Evolutionary conservation across 1,140 invertebrate genomes (phyloP).

Genomic region (Nephila pilipes): DNA sequence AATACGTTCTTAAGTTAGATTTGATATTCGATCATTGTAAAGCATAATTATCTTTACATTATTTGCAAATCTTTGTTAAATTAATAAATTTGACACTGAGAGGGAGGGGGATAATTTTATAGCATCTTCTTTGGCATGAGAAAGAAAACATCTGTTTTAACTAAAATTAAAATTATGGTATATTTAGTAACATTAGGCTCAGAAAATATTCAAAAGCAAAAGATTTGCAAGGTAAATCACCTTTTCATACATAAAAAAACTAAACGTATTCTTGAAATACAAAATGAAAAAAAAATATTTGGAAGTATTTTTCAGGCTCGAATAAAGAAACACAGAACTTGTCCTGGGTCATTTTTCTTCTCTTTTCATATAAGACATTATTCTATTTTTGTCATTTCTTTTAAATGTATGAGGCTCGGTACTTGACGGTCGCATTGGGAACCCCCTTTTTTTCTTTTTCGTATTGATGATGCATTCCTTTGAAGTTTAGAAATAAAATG

Average conservation of each 20-base stretch:
- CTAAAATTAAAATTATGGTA: not conserved
- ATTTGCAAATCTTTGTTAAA: no score
- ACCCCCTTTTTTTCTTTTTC: slow-evolving; percentile 1
- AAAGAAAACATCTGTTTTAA: not conserved
- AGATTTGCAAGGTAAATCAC: slow-evolving; percentile 13
- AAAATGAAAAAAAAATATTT: slow-evolving; percentile 7
- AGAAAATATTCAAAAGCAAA: not conserved
- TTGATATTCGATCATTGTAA: no score
- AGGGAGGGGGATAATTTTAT: no score
- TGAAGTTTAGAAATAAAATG: slow-evolving; percentile 40
- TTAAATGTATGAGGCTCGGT: slow-evolving; percentile 16
- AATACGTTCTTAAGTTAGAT: no score
- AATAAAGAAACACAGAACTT: slow-evolving; percentile 25
- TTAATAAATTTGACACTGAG: no score
- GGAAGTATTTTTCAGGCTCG: not conserved
- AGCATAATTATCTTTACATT: no score
- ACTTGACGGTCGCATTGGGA: slow-evolving; percentile 19
- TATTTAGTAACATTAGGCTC: not conserved
- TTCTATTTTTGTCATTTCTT: slow-evolving; percentile 53
- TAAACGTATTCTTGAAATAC: not conserved
- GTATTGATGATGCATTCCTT: slow-evolving; percentile 22
- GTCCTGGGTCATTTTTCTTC: slow-evolving; percentile 3
- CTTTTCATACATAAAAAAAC: not conserved
- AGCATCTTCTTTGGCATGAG: not conserved
- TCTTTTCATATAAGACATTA: slow-evolving; percentile 10